A percentile compares a stretch with the other conserved stretches of the same genome.
These are phyloP conservation scores for Nesometra sesokonis DNA, from an alignment of 35 echinoderm and acorn worm genomes.

Conservation along the genomic window DNA sequence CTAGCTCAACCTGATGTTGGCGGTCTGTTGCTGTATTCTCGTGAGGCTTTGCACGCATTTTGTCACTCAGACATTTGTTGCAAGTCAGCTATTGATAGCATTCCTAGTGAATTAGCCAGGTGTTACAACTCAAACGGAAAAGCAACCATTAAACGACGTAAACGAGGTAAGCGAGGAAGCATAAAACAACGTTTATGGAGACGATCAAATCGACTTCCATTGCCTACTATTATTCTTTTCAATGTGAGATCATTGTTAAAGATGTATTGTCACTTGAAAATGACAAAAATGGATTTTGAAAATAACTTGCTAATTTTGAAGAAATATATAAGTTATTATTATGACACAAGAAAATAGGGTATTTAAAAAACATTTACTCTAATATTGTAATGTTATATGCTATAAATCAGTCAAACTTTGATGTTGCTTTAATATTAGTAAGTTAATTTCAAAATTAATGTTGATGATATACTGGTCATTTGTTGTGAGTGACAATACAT, in stretches of 20 bases:
- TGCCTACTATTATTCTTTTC: not conserved
- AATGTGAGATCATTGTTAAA: not conserved
- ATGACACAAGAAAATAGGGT: too few relatives aligned
- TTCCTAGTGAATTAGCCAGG: not conserved
- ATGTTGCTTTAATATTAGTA: too few relatives aligned
- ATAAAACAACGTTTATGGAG: not conserved
- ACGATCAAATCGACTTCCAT: not conserved
- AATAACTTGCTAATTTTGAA: too few relatives aligned
- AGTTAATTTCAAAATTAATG: too few relatives aligned
- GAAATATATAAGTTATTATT: too few relatives aligned
- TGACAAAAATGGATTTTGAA: too few relatives aligned
- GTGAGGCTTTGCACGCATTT: not conserved
- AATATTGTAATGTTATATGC: too few relatives aligned
- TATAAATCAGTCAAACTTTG: too few relatives aligned
- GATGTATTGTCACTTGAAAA: too few relatives aligned
- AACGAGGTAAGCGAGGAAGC: not conserved
- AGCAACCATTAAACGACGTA: not conserved
- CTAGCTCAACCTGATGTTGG: not conserved
- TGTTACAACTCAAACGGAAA: not conserved
- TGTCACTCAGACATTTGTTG: not conserved
- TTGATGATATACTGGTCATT: too few relatives aligned
- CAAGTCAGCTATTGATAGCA: not conserved
- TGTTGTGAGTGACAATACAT: too few relatives aligned
- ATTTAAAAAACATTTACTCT: too few relatives aligned
- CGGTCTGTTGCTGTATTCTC: not conserved